Evolutionary conservation across 2,888 invertebrate genomes (phyloP).

Genomic region (Ectropis crepuscularia): DNA sequence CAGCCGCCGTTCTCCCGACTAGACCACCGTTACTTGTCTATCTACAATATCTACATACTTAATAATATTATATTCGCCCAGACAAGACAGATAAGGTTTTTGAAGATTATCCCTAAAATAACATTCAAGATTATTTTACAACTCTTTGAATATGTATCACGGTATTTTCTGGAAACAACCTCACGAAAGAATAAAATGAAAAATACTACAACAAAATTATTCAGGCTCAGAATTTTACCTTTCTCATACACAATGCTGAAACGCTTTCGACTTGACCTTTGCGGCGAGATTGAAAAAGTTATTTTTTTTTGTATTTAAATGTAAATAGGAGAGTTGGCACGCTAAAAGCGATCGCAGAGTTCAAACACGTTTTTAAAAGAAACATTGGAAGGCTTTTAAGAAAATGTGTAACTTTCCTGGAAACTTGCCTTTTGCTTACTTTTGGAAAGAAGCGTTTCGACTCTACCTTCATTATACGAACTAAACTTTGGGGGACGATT

Average conservation of each 20-base stretch:
- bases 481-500: no score
- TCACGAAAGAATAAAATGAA: conserved; percentile 7
- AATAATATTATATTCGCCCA: no score
- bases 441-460: no score
- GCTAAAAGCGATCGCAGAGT: conserved; percentile 24
- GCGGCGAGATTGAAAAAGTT: conserved; percentile 29
- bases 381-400: conserved; percentile 42
- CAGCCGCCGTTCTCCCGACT: no score
- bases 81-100: no score
- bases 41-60: no score
- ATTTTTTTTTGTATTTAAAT: conserved; percentile 29
- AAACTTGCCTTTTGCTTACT: conserved; percentile 15
- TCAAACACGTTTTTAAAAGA: conserved; percentile 29
- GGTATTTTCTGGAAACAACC: no score
- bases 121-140: no score
- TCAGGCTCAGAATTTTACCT: conserved; percentile 7
- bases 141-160: no score
- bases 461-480: no score
- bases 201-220: conserved; percentile 1
- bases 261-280: conserved; percentile 28
- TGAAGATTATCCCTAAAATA: no score
- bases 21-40: no score
- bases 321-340: conserved; percentile 25
- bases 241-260: neutral
- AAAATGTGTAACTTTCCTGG: conserved; percentile 32